phyloP scores from a whole-genome alignment of 2,113 vertebrate species.

The Nibea albiflora region DNA sequence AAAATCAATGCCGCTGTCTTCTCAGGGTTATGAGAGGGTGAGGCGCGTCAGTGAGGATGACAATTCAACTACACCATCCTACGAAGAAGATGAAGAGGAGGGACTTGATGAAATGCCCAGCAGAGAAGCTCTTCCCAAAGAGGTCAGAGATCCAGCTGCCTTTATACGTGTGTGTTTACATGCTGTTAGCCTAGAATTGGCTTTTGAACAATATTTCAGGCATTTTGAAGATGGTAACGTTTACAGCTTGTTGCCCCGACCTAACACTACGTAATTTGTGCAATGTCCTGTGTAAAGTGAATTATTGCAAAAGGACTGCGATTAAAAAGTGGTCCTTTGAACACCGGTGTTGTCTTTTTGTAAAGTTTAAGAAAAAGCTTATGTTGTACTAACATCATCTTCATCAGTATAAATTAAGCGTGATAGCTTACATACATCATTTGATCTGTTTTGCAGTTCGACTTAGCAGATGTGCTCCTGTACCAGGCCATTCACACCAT shows the following conservation, averaged over 20 bases:
- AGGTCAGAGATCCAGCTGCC: constrained; percentile 80
- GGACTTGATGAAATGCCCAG: constrained; percentile 81
- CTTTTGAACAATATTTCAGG: neutral
- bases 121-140: constrained; percentile 83
- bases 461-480: constrained; percentile 92
- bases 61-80: constrained; percentile 86
- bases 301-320: neutral
- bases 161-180: neutral
- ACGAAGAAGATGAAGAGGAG: constrained; percentile 90
- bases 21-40: constrained; percentile 93
- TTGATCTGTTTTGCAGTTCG: constrained; percentile 84
- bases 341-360: neutral
- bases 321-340: neutral
- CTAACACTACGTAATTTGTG: neutral
- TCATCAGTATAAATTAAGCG: neutral
- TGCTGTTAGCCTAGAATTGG: neutral
- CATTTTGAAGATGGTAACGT: neutral
- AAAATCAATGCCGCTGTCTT: constrained; percentile 1
- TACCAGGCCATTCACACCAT: constrained; percentile 96
- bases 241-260: too few relatives aligned
- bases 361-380: neutral
- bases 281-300: too few relatives aligned
- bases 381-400: neutral
- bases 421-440: constrained; percentile 1
- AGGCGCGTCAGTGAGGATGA: constrained; percentile 95